Evolutionary conservation across 2,797 vertebrate genomes (phyloP), one percentile per base, ranked within the genome.

Genomic region (Melanotaenia parkinsoni): DNA sequence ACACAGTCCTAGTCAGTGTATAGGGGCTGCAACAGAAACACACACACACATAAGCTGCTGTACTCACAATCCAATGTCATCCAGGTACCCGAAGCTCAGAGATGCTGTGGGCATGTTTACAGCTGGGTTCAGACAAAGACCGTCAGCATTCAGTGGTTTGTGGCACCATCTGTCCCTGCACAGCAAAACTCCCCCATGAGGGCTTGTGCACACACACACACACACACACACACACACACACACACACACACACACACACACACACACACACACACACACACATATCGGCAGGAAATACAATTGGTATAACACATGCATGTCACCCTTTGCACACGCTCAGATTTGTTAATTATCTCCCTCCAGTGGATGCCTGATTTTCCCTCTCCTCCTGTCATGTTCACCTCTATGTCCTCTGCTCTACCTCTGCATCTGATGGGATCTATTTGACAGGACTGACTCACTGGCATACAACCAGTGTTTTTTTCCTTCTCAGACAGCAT

Each of bases 81-180:
- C 8, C 14, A 47, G 53, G 54, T 16, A 35, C 22, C 22, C 20
- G 13, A 2, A 59, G 62, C 45, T 74, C 50, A 54, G 66, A 68
- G 74, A 54, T 20, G 58, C 66, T 63, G 51, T 43, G 32, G 51
- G 33, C 37, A 35, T 65, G 53, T 76, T 66, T 28, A 37, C 67
- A 4, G 20, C 67, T 40, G 20, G 38, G 22, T 61, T 67, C 63
- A 84, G 47, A 69, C 40, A 8, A 40, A n/a, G 28, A 79, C 67
- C 63, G 54, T 72, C 74, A 67, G 77, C 66, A 58, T 51, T 75
- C 65, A 50, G 58, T 28, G 63, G 53, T 76, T 56, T 32, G 61
- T 61, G 67, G 61, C 61, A 64, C 78, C 85, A 85, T 80, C 78
- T 86, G 81, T 81, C 75, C 50, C 63, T 26, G 33, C 64, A 51